Evolutionary conservation across 1,140 invertebrate species (phyloP).

Genomic region (Lasaia peninsularis): DNA sequence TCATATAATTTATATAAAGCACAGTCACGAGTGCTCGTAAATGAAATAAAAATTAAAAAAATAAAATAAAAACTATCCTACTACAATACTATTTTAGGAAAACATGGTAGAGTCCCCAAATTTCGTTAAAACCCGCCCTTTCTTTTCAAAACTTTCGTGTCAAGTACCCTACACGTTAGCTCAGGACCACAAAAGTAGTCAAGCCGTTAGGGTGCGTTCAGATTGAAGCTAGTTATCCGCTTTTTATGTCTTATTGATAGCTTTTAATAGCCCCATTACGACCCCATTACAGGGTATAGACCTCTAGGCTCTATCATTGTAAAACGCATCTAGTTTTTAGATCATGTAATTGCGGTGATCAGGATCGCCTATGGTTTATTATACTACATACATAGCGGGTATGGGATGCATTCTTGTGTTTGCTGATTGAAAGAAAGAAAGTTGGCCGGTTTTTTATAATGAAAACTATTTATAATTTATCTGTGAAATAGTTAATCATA

Average conservation of each 20-base stretch:
- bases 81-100: too few relatives aligned
- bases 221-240: slow-evolving; percentile 28
- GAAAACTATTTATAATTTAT: too few relatives aligned
- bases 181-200: background rate
- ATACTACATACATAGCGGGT: slow-evolving; percentile 8
- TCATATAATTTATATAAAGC: too few relatives aligned
- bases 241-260: slow-evolving; percentile 40
- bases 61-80: too few relatives aligned
- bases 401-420: background rate
- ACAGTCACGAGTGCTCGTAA: too few relatives aligned
- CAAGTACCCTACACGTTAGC: background rate
- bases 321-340: slow-evolving; percentile 31
- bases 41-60: too few relatives aligned
- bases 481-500: too few relatives aligned
- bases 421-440: too few relatives aligned
- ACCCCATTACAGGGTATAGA: slow-evolving; percentile 29
- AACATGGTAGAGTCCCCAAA: too few relatives aligned
- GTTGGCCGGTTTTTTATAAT: too few relatives aligned
- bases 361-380: slow-evolving; percentile 20
- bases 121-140: too few relatives aligned
- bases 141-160: background rate
- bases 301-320: slow-evolving; percentile 27
- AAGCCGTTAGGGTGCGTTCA: slow-evolving; percentile 27
- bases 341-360: slow-evolving; percentile 32
- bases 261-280: slow-evolving; percentile 33